Evolutionary conservation across 2,113 vertebrate genomes (phyloP).

Genomic region (Chaetorhynchus papuensis): DNA sequence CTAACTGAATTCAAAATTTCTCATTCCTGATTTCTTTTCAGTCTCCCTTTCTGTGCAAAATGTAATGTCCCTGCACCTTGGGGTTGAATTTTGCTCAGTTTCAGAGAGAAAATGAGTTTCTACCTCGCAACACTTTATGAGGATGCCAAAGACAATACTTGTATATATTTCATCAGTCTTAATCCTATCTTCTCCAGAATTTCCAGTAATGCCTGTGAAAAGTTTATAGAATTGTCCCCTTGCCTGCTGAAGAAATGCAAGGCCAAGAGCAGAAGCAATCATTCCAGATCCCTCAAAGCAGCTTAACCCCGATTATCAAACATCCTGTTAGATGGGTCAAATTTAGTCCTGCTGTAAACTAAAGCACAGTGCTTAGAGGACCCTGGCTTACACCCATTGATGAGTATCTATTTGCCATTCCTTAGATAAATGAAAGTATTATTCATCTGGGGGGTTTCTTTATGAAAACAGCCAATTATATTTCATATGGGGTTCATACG

Average conservation of each 20-base stretch:
- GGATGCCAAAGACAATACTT: not conserved
- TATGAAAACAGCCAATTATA: not conserved
- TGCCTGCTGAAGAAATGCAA: not conserved
- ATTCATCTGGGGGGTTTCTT: not conserved
- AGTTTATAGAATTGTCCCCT: not conserved
- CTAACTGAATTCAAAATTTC: not conserved
- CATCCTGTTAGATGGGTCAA: not conserved
- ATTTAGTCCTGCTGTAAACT: not conserved
- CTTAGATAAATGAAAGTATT: not conserved
- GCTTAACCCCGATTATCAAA: not conserved
- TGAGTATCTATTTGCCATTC: not conserved
- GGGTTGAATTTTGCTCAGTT: not conserved
- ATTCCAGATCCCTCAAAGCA: not conserved
- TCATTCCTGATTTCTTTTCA: not conserved
- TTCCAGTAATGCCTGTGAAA: not conserved
- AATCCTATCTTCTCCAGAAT: not conserved
- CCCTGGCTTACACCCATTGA: not conserved
- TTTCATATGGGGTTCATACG: not conserved
- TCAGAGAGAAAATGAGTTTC: not conserved
- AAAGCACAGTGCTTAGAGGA: not conserved
- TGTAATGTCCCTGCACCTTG: not conserved
- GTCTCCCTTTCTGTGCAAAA: not conserved
- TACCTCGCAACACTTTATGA: not conserved
- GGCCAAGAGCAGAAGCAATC: not conserved
- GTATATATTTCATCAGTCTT: not conserved